These are phyloP conservation scores for Microtus richardsoni DNA, from an alignment of 2,113 vertebrate genomes.

Conservation along the genomic window DNA sequence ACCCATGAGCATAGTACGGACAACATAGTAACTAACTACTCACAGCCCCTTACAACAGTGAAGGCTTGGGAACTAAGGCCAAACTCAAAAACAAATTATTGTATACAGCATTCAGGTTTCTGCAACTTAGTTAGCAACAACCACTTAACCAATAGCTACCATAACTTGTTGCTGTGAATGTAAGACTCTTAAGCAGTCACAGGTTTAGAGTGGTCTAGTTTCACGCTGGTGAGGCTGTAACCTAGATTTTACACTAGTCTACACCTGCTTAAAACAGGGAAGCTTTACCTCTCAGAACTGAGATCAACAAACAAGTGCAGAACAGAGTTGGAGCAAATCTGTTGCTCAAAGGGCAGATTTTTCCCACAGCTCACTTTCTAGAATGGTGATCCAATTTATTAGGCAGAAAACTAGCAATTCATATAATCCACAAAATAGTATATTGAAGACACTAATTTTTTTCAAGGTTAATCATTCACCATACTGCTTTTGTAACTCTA, in stretches of 20 bases:
- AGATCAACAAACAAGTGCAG: background rate
- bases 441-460: background rate
- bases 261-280: background rate
- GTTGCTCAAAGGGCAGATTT: background rate
- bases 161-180: background rate
- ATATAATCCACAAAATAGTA: background rate
- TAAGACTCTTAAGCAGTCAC: background rate
- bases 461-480: background rate
- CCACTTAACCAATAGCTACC: background rate
- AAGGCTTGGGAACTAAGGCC: background rate
- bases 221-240: background rate
- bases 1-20: background rate
- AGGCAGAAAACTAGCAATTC: background rate
- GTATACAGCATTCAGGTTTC: background rate
- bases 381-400: slow-evolving; percentile 11
- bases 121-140: background rate
- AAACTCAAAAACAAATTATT: background rate
- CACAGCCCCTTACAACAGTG: background rate
- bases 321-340: background rate
- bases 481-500: background rate
- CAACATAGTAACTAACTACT: background rate
- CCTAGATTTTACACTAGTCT: background rate
- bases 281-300: slow-evolving; percentile 7
- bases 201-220: background rate
- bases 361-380: slow-evolving; percentile 23